Conservation (phyloP, 2,888 invertebrate species). For the Camponotus fellah region DNA sequence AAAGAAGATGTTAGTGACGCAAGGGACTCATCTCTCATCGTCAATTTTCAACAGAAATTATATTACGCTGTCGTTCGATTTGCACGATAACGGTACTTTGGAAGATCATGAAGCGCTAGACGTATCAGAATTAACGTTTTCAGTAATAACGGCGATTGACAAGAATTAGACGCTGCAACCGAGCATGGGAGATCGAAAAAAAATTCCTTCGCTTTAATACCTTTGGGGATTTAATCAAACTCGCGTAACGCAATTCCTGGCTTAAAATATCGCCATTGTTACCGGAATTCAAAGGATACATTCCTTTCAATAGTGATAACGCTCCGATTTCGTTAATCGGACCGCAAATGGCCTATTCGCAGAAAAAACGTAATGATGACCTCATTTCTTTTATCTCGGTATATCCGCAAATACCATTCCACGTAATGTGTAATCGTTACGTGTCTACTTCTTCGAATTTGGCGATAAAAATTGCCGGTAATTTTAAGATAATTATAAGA, state of each 20-base stretch:
- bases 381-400: conserved; percentile 67
- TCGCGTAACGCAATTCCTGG: neutral
- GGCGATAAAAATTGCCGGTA: conserved; percentile 26
- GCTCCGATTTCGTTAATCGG: conserved; percentile 56
- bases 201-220: neutral
- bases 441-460: conserved; percentile 23
- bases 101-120: neutral
- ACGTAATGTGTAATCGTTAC: conserved; percentile 27
- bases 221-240: neutral
- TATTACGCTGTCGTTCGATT: conserved; percentile 36
- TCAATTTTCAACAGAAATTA: conserved; percentile 24
- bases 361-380: conserved; percentile 56
- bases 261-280: conserved; percentile 38
- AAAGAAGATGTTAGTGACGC: conserved; percentile 61
- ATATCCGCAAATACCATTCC: conserved; percentile 50
- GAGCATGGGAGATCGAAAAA: neutral
- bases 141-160: neutral
- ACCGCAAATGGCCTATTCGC: conserved; percentile 40
- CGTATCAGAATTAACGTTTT: conserved; percentile 16
- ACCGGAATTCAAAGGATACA: conserved; percentile 40
- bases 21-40: conserved; percentile 58
- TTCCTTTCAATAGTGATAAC: conserved; percentile 63
- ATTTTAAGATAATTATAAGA: conserved; percentile 13
- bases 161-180: neutral
- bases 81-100: neutral